Base-by-base conservation (phyloP, 1,140 invertebrate species). In the Papilio machaon region DNA sequence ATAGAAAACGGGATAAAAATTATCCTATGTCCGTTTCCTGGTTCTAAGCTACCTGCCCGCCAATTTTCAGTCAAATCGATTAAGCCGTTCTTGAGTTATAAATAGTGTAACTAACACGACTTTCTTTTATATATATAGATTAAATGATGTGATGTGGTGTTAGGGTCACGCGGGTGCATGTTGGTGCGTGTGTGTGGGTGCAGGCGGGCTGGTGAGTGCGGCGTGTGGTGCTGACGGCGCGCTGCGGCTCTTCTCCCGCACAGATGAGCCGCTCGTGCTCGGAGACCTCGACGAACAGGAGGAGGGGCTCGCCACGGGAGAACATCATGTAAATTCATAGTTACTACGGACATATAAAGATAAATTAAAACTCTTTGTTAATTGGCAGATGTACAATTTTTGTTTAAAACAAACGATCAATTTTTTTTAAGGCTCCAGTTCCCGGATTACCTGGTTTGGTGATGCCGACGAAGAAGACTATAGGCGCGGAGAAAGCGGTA, bases 211-310 rank as follows among this genome's bases (percentile, higher is more conserved):
- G 76, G 97, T 96, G 93, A 95, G 98, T 58, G 96, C 97, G 3
- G 97, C 97, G 38, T 97, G 97, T 86, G 99, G 99, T 54, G 97
- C 97, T 9, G 99, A 99, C 95, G 96, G 97, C 85, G 97, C 98
- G 23, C 90, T 99, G 67, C 95, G 99, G 43, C 90, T 99, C 43
- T 99, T 97, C 95, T 96, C 98, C 90, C 97, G 97, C 88, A 98
- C 98, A 1, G 95, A 97, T 73, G 99, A 99, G 94, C 96, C 97
- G 1, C 95, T 99, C 49, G 97, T 99, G 52, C 94, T 99, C 9
- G 97, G 99, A 89, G 99, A 99, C 92, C 96, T 99, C 85, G 96
- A 97, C 85, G 99, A 99, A 95, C 96, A 97, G 83, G 95, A 97
- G 54, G 97, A 97, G 89, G 95, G 95, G 73, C 92, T 98, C 70